Conservation (phyloP, 2,888 invertebrate species). For the Pogonocherus hispidulus region DNA sequence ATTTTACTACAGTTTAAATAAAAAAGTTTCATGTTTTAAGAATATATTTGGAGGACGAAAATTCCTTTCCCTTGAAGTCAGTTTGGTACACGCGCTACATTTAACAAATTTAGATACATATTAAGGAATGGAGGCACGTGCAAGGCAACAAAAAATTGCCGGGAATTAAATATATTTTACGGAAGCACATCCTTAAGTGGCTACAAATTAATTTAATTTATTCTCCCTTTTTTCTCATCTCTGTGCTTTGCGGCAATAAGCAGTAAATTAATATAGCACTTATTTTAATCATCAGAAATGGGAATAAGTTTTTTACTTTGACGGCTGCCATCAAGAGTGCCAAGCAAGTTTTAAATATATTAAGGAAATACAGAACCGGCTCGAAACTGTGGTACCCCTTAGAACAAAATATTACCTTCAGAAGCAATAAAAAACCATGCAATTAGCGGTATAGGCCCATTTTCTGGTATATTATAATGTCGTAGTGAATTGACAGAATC, state of each 20-base stretch:
- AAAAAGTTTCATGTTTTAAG: too few species aligned
- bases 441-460: too few species aligned
- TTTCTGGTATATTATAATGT: too few species aligned
- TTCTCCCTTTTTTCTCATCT: conserved; percentile 10
- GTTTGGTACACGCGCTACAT: too few species aligned
- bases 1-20: too few species aligned
- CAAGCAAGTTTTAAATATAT: conserved; percentile 50
- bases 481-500: too few species aligned
- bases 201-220: conserved; percentile 27
- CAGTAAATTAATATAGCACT: conserved; percentile 26
- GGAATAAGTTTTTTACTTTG: conserved; percentile 38
- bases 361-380: conserved; percentile 32
- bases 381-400: too few species aligned
- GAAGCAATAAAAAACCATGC: too few species aligned
- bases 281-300: conserved; percentile 29
- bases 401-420: too few species aligned
- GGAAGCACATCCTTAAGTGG: conserved; percentile 13
- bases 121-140: conserved; percentile 7
- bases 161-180: conserved; percentile 16
- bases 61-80: too few species aligned
- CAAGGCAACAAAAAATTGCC: conserved; percentile 3
- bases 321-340: conserved; percentile 44
- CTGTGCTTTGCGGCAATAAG: not conserved
- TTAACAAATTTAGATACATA: not conserved
- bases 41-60: too few species aligned